Base-by-base conservation (phyloP, 2,888 invertebrate species). In the Hyposoter dolosus region DNA sequence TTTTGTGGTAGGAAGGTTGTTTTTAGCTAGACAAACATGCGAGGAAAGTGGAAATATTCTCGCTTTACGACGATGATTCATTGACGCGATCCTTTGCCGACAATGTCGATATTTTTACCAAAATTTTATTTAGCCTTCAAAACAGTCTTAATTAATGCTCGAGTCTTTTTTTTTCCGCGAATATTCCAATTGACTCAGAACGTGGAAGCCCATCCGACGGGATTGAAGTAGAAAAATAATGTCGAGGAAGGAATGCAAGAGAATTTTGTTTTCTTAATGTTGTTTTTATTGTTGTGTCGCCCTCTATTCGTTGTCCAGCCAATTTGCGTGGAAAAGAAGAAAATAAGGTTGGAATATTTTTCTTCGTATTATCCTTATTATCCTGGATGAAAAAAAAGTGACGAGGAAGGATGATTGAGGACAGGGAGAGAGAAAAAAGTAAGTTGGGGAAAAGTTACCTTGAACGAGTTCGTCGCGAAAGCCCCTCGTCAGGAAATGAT, bases 401-500 rank as follows among this genome's bases (percentile, higher is more conserved):
- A 19, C 23, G 32, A 35, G 23, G 50, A 12, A 12, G 32, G 69
- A 66, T 12, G 68, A 23, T 65, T 50, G n/a, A 69, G 23, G 4
- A 50, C 1, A 17, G 23, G 17, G 7, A 74, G 15, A 15, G 23
- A 74, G 40, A n/a, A 69, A 35, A 28, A 82, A 69, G 19, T 40
- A 82, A 32, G 76, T 28, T 76, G 50, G 50, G 47, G 72, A 76
- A 56, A 60, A 76, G 88, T 89, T 89, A 91, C 91, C 91, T 89
- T 87, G 88, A 86, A 88, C 88, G 87, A 91, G 89, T 86, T 90
- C 83, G 85, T 93, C 93, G 88, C 91, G 91, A 86, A 87, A 88
- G 82, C 90, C 90, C 81, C 93, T 91, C 87, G 91, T 90, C 85
- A 91, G 90, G 86, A 80, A 87, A 88, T 89, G 91, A 88, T 90